These are phyloP conservation scores for Styela clava DNA, from an alignment of 23 tunicate species.

Conservation along the genomic window DNA sequence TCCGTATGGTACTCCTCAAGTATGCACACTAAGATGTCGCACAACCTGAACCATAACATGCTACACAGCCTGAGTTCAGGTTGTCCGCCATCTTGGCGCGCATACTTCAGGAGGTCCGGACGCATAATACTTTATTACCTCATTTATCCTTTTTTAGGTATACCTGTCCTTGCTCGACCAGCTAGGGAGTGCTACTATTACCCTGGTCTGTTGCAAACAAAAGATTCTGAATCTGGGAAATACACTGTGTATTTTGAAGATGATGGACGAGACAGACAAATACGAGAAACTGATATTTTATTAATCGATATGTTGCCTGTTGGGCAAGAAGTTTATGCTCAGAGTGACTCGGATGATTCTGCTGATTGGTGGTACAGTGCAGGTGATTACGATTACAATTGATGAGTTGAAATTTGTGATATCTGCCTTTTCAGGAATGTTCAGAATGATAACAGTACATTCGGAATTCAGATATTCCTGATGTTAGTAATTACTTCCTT, in stretches of 20 bases:
- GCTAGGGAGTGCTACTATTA: constrained; percentile 1
- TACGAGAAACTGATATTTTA: constrained; percentile 20
- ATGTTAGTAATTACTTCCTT: too few relatives aligned
- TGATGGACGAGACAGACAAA: neutral
- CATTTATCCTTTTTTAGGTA: too few relatives aligned
- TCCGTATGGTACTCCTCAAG: too few relatives aligned
- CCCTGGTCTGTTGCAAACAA: neutral
- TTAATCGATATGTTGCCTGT: constrained; percentile 17
- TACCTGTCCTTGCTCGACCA: constrained; percentile 19
- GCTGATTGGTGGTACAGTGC: constrained; percentile 16
- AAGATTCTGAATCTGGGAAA: constrained; percentile 14
- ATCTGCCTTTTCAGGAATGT: too few relatives aligned
- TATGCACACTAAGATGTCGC: too few relatives aligned
- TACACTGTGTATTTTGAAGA: constrained; percentile 17
- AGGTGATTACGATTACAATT: neutral
- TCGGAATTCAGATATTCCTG: too few relatives aligned
- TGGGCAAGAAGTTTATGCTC: constrained; percentile 30
- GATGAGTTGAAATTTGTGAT: neutral
- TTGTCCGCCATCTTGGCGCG: too few relatives aligned
- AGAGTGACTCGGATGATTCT: constrained; percentile 6
- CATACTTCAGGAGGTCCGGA: too few relatives aligned
- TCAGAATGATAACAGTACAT: too few relatives aligned
- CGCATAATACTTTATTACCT: too few relatives aligned
- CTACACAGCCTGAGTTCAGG: too few relatives aligned
- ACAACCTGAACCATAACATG: too few relatives aligned